Evolutionary conservation across 2,113 vertebrate species (phyloP), one percentile per base, ranked within the genome.

Genomic region (Dunckerocampus dactyliophorus): DNA sequence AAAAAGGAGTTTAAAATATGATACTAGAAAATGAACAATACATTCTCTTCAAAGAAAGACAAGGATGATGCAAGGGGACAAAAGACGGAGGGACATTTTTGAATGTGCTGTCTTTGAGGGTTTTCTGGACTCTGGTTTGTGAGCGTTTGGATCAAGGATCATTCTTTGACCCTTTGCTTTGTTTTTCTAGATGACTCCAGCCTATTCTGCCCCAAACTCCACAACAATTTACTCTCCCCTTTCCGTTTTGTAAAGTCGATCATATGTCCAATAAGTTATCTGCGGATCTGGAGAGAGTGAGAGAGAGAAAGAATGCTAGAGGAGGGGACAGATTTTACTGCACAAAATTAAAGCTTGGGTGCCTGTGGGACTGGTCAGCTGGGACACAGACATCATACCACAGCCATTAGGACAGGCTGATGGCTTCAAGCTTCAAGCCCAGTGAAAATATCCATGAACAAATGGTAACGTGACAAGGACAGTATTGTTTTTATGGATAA

Each of bases 311-410:
- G 16, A 53, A 34, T 53, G 28, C 15, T 42, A 56, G 54, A 73
- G 67, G 73, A 37, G 57, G 75, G 64, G 60, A 67, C 63, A 65
- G 62, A 81, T 83, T 71, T 80, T 77, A 77, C 74, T 79, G 69
- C 64, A 67, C 63, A 62, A 78, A 74, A 79, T 77, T 63, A 75
- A 73, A 69, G 66, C 65, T 65, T 67, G 54, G 57, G 48, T 66
- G 59, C 58, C 53, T 61, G 24, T 4, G 60, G 56, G 67, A 78
- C 66, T 63, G 56, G 67, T 75, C 72, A 71, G 56, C 60, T 69
- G 77, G 76, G 81, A 84, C 69, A 59, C 49, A 50, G 22, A 54
- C 58, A 72, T 80, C 64, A 85, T 76, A 71, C 77, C 59, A 83
- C 17, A 79, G 56, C 56, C 43, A 80, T 34, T 76, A 86, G 73